Evolutionary conservation across 30 jellyfish, hydroid and myxozoan genomes (phyloP).

Genomic region (Chrysaora quinquecirrha): DNA sequence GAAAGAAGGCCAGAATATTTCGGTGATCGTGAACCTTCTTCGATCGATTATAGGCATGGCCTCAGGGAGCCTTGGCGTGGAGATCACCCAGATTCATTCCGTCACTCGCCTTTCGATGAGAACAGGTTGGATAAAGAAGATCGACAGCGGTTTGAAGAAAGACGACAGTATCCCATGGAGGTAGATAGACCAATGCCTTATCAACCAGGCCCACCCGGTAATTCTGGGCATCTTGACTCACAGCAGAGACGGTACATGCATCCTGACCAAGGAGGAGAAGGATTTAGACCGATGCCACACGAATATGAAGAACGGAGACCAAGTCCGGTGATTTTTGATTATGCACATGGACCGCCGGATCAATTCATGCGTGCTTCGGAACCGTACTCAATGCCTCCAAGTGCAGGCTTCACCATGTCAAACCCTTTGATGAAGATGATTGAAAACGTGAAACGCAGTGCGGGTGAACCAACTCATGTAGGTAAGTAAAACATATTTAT

Average conservation of each 20-base stretch:
- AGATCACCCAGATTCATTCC: not conserved
- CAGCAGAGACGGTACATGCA: not conserved
- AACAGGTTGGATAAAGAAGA: not conserved
- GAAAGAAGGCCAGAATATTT: not conserved
- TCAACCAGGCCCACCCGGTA: not conserved
- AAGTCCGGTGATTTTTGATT: not conserved
- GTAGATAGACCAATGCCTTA: not conserved
- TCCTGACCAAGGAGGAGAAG: not conserved
- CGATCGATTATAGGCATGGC: not conserved
- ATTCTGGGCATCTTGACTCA: not conserved
- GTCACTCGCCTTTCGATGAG: not conserved
- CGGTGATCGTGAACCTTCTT: not conserved
- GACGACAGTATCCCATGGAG: not conserved
- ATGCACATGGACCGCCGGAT: not conserved
- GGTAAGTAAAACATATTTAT: too few species aligned
- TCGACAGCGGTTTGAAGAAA: not conserved
- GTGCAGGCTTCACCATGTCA: not conserved
- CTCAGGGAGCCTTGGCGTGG: not conserved
- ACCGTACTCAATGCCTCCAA: not conserved
- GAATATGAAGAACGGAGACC: conserved; percentile 2
- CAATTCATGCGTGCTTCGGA: not conserved
- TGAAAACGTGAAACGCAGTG: conserved; percentile 13
- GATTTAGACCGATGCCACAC: not conserved
- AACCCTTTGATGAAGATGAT: conserved; percentile 33
- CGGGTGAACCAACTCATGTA: conserved; percentile 7